Evolutionary conservation across 2,888 invertebrate genomes (phyloP), one percentile per base, ranked within the genome.

Genomic region (Drosophila pseudotalamancana): DNA sequence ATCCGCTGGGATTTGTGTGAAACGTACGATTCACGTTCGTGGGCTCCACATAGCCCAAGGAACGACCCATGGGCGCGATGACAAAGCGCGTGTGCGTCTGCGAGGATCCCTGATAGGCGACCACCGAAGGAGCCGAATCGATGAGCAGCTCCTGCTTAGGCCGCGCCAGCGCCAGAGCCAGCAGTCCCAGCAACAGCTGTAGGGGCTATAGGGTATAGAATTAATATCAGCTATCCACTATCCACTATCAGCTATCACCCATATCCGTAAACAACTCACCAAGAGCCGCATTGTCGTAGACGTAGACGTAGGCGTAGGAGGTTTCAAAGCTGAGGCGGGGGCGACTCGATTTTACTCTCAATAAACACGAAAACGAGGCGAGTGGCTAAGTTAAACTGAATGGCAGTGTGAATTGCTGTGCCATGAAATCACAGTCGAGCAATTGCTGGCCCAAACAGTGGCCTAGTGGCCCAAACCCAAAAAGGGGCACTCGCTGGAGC

Each of bases 91-190:
- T 88, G 53, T 87, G 87, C 6, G 88, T 74, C 43, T 89, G 88
- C 2, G 88, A 85, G 3, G 90, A 89, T n/a, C 89, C 89, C 66
- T 89, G 89, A 60, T 89, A 90, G 27, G 89, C 77, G 57, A 89
- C 89, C 16, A 89, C 88, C 12, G 89, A 89, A 0, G 89, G 89
- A 0, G 89, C 89, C 6, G 88, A 70, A 25, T 89, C 90, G 25
- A 90, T 88, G 29, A 88, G 60, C 54, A 90, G 55, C 23, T 62
- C 60, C 29, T 37, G 40, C 5, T 64, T 23, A 4, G 78, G 77
- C 39, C 59, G 66, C 40, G 71, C 73, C 45, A 68, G 19, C 8
- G 40, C 43, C n/a, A 51, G 19, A n/a, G 66, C 55, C 25, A 63
- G 12, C 16, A 70, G 39, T 12, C 11, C 51, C 34, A 65, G 4